Conservation (phyloP, 2,113 vertebrate species). For the Phrynosoma platyrhinos region DNA sequence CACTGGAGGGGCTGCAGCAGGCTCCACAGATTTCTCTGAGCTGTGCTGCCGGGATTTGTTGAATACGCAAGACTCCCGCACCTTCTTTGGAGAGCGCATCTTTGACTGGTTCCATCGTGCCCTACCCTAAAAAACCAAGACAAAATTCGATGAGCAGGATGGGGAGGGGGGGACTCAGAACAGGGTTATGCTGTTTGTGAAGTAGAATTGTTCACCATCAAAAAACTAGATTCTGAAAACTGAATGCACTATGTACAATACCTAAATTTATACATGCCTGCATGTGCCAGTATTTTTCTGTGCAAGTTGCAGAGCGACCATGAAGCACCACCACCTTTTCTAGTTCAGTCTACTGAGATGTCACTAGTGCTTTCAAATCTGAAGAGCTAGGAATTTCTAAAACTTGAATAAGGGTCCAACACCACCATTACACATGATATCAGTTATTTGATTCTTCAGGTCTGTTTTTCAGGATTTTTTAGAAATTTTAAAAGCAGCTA, state of each 20-base stretch:
- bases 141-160: background rate
- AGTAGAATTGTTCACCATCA: background rate
- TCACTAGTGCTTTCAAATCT: background rate
- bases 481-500: background rate
- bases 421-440: background rate
- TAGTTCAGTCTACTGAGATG: background rate
- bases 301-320: background rate
- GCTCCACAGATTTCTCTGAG: constrained; percentile 77
- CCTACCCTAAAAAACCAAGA: constrained; percentile 71
- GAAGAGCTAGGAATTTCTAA: background rate
- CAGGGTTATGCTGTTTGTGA: background rate
- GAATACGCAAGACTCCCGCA: constrained; percentile 71
- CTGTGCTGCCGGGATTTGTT: constrained; percentile 78
- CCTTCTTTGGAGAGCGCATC: constrained; percentile 74
- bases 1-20: constrained; percentile 72
- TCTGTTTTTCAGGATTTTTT: background rate
- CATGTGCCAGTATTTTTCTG: background rate
- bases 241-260: background rate
- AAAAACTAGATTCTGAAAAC: background rate
- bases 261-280: background rate
- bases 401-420: no score
- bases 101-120: constrained; percentile 76
- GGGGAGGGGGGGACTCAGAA: background rate
- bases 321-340: background rate
- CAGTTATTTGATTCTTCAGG: background rate